Evolutionary conservation across 2,888 invertebrate genomes (phyloP).

Genomic region (Agrotis exclamationis): DNA sequence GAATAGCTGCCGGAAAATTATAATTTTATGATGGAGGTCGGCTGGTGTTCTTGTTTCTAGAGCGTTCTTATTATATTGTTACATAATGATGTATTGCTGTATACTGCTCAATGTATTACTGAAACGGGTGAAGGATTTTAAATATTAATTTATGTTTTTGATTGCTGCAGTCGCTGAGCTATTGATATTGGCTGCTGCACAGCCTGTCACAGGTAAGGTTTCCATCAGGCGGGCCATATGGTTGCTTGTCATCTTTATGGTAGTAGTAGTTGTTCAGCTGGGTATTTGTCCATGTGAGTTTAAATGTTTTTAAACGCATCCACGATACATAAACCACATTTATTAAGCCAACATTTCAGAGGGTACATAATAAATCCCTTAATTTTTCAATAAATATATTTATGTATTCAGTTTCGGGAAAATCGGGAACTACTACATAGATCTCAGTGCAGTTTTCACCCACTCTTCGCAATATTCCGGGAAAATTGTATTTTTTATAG

Average conservation of each 20-base stretch:
- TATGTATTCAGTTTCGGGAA: conserved; percentile 16
- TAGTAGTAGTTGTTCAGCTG: no score
- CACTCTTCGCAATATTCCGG: not conserved
- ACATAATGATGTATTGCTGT: conserved; percentile 16
- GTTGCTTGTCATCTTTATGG: no score
- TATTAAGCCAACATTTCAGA: not conserved
- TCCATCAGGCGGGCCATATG: no score
- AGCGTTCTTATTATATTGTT: conserved; percentile 38
- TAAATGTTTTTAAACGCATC: no score
- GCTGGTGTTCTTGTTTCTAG: conserved; percentile 48
- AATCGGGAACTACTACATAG: not conserved
- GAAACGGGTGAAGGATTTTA: not conserved
- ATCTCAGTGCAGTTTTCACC: conserved; percentile 10
- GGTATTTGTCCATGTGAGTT: no score
- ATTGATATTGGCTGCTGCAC: no score
- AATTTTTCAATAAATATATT: conserved; percentile 13
- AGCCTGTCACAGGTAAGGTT: no score
- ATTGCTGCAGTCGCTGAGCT: no score
- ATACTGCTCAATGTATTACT: conserved; percentile 6
- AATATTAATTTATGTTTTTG: not conserved
- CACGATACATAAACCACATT: not conserved
- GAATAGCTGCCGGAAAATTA: conserved; percentile 63
- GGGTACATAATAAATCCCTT: no score
- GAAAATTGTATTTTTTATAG: not conserved
- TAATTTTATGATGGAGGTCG: conserved; percentile 62